Evolutionary conservation across 2,888 invertebrate species (phyloP).

Genomic region (Boloria selene): DNA sequence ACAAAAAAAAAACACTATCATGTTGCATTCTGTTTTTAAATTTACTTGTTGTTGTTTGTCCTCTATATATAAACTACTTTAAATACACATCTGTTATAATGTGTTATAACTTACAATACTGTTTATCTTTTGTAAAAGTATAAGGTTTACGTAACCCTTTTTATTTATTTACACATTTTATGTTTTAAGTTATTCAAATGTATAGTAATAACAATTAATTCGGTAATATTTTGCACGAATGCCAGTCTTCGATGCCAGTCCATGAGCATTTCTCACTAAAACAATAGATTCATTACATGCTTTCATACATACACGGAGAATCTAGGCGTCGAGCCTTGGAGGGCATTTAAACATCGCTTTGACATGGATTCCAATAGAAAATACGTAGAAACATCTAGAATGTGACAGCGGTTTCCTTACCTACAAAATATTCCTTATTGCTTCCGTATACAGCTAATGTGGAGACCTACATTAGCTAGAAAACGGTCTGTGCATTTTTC

Average conservation of each 20-base stretch:
- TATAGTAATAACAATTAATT: background rate
- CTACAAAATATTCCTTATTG: conserved; percentile 29
- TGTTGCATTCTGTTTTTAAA: too few species aligned
- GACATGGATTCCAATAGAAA: conserved; percentile 24
- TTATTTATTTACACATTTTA: too few species aligned
- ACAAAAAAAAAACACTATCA: too few species aligned
- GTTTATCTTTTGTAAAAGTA: too few species aligned
- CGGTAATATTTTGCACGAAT: background rate
- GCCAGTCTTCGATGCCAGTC: background rate
- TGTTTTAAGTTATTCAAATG: too few species aligned
- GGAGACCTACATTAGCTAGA: conserved; percentile 29
- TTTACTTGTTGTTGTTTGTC: too few species aligned
- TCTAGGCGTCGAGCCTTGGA: conserved; percentile 11
- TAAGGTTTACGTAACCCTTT: too few species aligned
- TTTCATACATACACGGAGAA: conserved; percentile 8
- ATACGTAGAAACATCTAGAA: conserved; percentile 24
- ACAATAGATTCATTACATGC: conserved; percentile 15
- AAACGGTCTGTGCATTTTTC: conserved; percentile 31
- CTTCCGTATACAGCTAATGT: conserved; percentile 32
- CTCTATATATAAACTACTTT: too few species aligned
- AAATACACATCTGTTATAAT: too few species aligned
- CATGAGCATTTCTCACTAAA: conserved; percentile 5
- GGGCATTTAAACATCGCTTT: conserved; percentile 6
- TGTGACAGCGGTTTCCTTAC: conserved; percentile 24
- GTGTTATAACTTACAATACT: too few species aligned